Conservation (phyloP, 2,888 invertebrate species). For the Morpho helenor region DNA sequence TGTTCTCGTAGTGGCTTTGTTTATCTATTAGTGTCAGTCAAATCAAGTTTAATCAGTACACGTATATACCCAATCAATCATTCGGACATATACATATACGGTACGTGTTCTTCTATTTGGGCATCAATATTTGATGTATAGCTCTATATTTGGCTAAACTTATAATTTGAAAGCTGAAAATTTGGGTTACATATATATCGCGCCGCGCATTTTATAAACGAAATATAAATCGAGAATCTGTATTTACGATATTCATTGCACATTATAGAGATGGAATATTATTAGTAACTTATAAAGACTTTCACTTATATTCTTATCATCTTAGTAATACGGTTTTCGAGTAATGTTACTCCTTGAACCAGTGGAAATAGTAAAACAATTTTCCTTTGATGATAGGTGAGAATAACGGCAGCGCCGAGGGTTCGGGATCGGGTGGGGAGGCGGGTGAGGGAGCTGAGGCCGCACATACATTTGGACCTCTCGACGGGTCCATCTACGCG, state of each 20-base stretch:
- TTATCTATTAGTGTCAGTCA: conserved; percentile 7
- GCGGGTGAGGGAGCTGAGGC: conserved; percentile 65
- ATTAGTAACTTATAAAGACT: too few species aligned
- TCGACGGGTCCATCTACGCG: conserved; percentile 95
- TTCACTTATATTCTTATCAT: too few species aligned
- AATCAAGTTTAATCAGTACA: conserved; percentile 3
- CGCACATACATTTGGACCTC: conserved; percentile 88
- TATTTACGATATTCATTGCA: too few species aligned
- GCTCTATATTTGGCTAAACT: conserved; percentile 2
- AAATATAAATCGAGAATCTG: too few species aligned
- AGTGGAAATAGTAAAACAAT: background rate
- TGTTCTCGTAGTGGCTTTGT: conserved; percentile 3
- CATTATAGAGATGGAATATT: too few species aligned
- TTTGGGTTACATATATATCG: too few species aligned
- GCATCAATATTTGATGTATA: background rate
- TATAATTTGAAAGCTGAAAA: background rate
- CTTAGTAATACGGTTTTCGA: background rate
- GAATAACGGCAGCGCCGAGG: conserved; percentile 73
- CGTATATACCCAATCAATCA: conserved; percentile 1
- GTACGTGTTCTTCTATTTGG: conserved; percentile 6
- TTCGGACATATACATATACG: conserved; percentile 1
- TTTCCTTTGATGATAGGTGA: conserved; percentile 65
- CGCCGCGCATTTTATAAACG: too few species aligned
- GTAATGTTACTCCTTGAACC: background rate
- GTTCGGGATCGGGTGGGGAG: conserved; percentile 69